These are phyloP conservation scores for Rhadinocentrus ornatus DNA, from an alignment of 2,797 vertebrate species.

Conservation along the genomic window DNA sequence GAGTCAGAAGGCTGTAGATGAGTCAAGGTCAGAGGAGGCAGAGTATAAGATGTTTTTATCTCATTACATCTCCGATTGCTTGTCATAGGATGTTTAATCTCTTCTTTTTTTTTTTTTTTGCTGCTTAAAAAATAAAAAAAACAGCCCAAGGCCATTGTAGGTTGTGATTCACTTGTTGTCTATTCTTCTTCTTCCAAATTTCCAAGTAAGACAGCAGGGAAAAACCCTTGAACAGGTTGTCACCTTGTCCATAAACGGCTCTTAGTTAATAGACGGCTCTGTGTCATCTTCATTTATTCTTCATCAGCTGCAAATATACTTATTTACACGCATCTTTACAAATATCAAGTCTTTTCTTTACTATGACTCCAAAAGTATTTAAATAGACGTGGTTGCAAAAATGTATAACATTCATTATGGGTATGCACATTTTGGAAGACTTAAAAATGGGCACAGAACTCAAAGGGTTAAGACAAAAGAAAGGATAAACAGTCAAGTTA, in stretches of 20 bases:
- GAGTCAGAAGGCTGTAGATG: conserved; percentile 47
- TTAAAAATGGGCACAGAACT: too few species aligned
- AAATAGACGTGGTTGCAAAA: too few species aligned
- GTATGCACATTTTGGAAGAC: too few species aligned
- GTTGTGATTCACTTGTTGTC: conserved; percentile 42
- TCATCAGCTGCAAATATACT: too few species aligned
- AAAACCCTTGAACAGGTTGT: conserved; percentile 45
- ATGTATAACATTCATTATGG: too few species aligned
- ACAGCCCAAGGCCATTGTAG: conserved; percentile 6
- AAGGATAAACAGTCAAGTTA: neutral
- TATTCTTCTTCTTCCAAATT: conserved; percentile 39
- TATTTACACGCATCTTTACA: too few species aligned
- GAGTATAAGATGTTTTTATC: conserved; percentile 35
- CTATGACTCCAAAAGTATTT: too few species aligned
- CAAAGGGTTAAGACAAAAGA: neutral
- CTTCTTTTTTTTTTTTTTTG: conserved; percentile 14
- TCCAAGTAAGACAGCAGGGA: conserved; percentile 39
- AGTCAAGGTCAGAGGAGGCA: conserved; percentile 55
- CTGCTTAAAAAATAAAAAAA: neutral
- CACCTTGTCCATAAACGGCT: too few species aligned
- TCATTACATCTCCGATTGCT: conserved; percentile 6
- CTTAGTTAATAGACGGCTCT: too few species aligned
- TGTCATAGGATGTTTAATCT: conserved; percentile 15
- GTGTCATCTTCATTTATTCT: too few species aligned
- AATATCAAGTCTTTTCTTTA: too few species aligned